These are phyloP conservation scores for Anser brachyrhynchus DNA, from an alignment of 2,113 vertebrate genomes.

Conservation along the genomic window DNA sequence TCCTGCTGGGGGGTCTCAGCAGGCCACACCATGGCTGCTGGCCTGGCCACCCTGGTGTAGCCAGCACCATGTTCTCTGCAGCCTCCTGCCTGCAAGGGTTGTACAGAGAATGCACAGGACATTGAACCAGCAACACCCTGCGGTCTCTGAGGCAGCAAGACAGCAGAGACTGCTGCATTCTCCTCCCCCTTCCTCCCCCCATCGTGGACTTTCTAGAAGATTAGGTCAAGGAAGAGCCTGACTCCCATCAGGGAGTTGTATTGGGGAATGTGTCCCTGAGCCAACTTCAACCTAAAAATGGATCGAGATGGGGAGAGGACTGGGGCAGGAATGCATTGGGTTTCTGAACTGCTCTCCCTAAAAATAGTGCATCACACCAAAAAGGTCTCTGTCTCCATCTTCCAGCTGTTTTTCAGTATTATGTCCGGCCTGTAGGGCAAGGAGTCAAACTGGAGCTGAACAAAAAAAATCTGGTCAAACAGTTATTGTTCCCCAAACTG, in stretches of 20 bases:
- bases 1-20: neutral
- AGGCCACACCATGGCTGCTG: neutral
- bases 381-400: conserved; percentile 2
- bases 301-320: conserved; percentile 25
- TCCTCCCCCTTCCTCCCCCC: neutral
- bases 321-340: neutral
- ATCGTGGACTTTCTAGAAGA: neutral
- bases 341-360: conserved; percentile 24
- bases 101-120: conserved; percentile 18
- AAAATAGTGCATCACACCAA: conserved; percentile 28
- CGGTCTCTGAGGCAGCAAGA: neutral
- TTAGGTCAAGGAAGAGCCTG: neutral
- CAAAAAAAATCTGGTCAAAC: conserved; percentile 9
- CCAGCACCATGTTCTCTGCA: neutral
- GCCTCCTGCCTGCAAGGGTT: neutral
- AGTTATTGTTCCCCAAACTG: neutral
- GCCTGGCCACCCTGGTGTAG: neutral
- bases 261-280: conserved; percentile 13
- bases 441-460: conserved; percentile 16
- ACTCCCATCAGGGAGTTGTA: neutral
- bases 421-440: neutral
- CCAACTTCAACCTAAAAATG: conserved; percentile 57
- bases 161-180: neutral
- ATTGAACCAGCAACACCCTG: neutral
- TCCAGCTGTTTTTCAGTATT: conserved; percentile 44